phyloP scores from a whole-genome alignment of 2,888 invertebrate species.

The Drosophila mimetica region DNA sequence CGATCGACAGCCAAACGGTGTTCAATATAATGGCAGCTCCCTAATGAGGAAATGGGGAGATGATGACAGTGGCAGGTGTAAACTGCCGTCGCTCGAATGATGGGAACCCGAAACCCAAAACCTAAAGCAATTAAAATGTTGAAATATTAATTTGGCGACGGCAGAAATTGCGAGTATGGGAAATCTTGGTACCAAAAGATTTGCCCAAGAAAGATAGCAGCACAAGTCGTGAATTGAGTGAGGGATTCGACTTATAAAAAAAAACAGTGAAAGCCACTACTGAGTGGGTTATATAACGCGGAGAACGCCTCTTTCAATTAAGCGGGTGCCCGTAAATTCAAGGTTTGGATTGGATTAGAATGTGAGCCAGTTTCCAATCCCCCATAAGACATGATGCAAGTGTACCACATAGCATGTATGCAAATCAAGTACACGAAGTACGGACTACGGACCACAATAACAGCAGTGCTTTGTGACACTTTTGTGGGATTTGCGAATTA shows the following conservation, averaged over 20 bases:
- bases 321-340: conserved; percentile 40
- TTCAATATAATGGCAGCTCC: conserved; percentile 64
- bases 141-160: conserved; percentile 70
- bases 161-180: conserved; percentile 34
- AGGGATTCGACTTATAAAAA: conserved; percentile 46
- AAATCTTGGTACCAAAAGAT: conserved; percentile 28
- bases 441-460: conserved; percentile 15
- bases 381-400: conserved; percentile 36
- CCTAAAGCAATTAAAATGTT: conserved; percentile 61
- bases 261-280: conserved; percentile 37
- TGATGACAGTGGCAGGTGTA: conserved; percentile 49
- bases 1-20: conserved; percentile 74
- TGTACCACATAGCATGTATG: conserved; percentile 21
- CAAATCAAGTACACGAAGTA: conserved; percentile 38
- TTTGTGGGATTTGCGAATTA: conserved; percentile 57
- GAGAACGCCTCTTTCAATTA: conserved; percentile 51
- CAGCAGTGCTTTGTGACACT: conserved; percentile 39
- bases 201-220: conserved; percentile 31
- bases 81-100: conserved; percentile 15
- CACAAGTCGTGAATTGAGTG: conserved; percentile 59
- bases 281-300: conserved; percentile 33
- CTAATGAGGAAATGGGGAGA: conserved; percentile 38
- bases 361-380: conserved; percentile 57
- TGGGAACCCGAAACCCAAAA: conserved; percentile 19
- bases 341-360: conserved; percentile 71